Percentiles rank a stretch among this genome's conserved stretches.
These are phyloP conservation scores for Sebastes schlegelii DNA, from an alignment of 2,113 vertebrate species.

Conservation along the genomic window DNA sequence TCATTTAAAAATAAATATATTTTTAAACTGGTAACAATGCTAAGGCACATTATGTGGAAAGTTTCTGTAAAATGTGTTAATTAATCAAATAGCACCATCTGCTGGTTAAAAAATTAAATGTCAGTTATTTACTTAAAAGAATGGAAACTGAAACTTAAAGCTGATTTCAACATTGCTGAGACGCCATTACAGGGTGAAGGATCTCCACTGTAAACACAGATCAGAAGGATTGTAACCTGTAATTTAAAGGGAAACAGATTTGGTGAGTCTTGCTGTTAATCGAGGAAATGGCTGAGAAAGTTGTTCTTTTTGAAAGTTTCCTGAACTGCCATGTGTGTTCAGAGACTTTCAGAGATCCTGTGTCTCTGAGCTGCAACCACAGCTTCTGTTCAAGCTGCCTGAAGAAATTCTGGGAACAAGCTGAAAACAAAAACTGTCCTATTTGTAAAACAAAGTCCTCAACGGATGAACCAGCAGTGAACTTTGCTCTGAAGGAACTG, in stretches of 20 bases:
- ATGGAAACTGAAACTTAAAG: background rate
- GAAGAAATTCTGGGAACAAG: no score
- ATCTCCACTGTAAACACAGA: background rate
- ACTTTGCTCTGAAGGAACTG: slow-evolving; percentile 16
- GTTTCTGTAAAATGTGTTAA: background rate
- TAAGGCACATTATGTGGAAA: background rate
- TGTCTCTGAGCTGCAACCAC: background rate
- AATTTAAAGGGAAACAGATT: background rate
- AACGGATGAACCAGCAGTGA: no score
- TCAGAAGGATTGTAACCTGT: background rate
- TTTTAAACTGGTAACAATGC: no score
- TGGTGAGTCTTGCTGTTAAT: slow-evolving; percentile 3
- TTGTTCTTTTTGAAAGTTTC: background rate
- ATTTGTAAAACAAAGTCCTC: no score
- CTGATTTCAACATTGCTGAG: background rate
- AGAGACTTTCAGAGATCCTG: slow-evolving; percentile 32
- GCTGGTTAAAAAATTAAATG: background rate
- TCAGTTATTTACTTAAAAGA: background rate
- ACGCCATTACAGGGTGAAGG: background rate
- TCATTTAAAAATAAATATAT: no score
- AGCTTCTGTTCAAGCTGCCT: no score
- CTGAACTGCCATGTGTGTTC: background rate
- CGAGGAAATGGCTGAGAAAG: slow-evolving; percentile 25
- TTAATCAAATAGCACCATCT: background rate
- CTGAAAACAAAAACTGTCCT: no score